A percentile compares a stretch with the other conserved stretches of the same genome.
These are phyloP conservation scores for Bradypodion ventrale DNA, from an alignment of 2,797 vertebrate genomes.

Conservation along the genomic window DNA sequence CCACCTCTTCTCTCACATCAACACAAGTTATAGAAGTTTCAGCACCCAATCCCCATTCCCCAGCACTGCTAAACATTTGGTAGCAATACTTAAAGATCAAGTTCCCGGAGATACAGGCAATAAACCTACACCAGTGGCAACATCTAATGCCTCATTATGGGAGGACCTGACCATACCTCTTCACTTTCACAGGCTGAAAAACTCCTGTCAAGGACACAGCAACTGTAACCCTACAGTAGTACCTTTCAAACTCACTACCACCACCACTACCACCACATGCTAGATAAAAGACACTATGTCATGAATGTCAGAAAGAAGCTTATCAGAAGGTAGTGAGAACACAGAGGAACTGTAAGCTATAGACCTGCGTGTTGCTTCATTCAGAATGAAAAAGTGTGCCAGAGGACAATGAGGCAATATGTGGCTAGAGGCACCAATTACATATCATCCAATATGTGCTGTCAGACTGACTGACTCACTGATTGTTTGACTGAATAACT, in stretches of 20 bases:
- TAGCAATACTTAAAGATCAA: neutral
- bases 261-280: neutral
- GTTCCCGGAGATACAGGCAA: neutral
- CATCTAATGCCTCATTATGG: no score
- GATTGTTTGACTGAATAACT: no score
- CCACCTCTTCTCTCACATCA: neutral
- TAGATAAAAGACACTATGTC: neutral
- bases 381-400: conserved; percentile 34
- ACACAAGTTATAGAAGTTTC: neutral
- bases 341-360: no score
- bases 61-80: neutral
- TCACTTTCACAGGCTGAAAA: no score
- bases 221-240: neutral
- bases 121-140: neutral
- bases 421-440: conserved; percentile 56
- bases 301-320: no score
- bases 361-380: neutral
- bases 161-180: neutral
- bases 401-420: conserved; percentile 48
- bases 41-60: neutral
- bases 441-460: conserved; percentile 63
- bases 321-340: no score
- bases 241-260: no score
- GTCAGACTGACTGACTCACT: no score
- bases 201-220: neutral